These are phyloP conservation scores for Bacillus rossius DNA, from an alignment of 1,140 invertebrate species.

Conservation along the genomic window DNA sequence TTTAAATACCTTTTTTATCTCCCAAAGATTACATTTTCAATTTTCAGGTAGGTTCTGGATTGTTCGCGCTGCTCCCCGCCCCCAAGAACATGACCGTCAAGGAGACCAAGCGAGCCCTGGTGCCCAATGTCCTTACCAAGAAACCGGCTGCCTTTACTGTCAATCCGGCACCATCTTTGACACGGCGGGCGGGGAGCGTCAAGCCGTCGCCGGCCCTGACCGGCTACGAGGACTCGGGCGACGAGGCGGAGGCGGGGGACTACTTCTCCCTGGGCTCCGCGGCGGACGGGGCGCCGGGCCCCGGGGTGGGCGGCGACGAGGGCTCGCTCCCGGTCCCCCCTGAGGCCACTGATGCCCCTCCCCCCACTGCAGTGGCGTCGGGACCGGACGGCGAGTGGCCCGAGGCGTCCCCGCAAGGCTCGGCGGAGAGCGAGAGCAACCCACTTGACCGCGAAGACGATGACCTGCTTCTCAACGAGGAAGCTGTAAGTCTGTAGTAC, in stretches of 20 bases:
- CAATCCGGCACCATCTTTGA: conserved; percentile 6
- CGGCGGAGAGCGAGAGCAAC: conserved; percentile 35
- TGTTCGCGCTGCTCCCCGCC: conserved; percentile 40
- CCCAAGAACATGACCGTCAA: conserved; percentile 33
- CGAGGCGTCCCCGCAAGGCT: background rate
- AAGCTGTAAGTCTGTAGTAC: conserved; percentile 46
- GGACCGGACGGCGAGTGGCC: background rate
- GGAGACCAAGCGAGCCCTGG: conserved; percentile 27
- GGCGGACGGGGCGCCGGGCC: conserved; percentile 9
- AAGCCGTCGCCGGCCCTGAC: conserved; percentile 13
- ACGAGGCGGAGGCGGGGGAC: conserved; percentile 40
- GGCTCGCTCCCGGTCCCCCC: conserved; percentile 12
- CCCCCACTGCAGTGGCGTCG: background rate
- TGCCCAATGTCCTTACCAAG: conserved; percentile 39
- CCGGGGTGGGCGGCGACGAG: conserved; percentile 30
- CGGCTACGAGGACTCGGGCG: conserved; percentile 41
- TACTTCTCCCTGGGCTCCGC: conserved; percentile 30
- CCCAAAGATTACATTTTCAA: too few relatives aligned
- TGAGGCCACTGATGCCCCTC: background rate
- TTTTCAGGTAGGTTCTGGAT: conserved; percentile 28
- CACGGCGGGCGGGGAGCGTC: conserved; percentile 16
- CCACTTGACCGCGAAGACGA: conserved; percentile 18
- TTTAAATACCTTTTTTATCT: too few relatives aligned
- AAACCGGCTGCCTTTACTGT: conserved; percentile 3
- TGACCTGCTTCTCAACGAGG: conserved; percentile 40